These are phyloP conservation scores for Callyntrura guangdongensis DNA, from an alignment of 2,888 invertebrate species.

Conservation along the genomic window DNA sequence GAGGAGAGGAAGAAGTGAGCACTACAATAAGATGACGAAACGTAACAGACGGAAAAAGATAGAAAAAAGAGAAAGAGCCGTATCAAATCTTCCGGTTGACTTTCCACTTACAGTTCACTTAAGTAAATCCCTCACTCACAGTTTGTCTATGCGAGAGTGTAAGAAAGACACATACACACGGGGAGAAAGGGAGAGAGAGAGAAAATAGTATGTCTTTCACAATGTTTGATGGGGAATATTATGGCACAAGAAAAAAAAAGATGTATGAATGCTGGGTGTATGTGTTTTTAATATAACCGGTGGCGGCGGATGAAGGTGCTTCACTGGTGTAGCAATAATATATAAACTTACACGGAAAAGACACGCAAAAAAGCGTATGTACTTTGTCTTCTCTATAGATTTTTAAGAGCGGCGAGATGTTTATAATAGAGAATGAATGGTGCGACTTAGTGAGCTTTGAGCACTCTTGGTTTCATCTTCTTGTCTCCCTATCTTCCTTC, in stretches of 20 bases:
- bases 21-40: slow-evolving; percentile 72
- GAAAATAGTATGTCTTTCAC: slow-evolving; percentile 57
- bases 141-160: slow-evolving; percentile 56
- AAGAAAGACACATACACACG: neutral
- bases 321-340: slow-evolving; percentile 39
- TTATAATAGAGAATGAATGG: slow-evolving; percentile 68
- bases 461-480: slow-evolving; percentile 59
- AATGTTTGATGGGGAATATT: slow-evolving; percentile 74
- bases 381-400: slow-evolving; percentile 22
- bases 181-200: slow-evolving; percentile 20
- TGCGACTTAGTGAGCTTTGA: slow-evolving; percentile 72
- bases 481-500: slow-evolving; percentile 19
- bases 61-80: slow-evolving; percentile 72
- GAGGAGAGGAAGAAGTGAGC: slow-evolving; percentile 45
- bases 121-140: slow-evolving; percentile 78
- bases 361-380: slow-evolving; percentile 10
- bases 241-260: slow-evolving; percentile 52
- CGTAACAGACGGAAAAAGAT: slow-evolving; percentile 66
- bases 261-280: slow-evolving; percentile 41
- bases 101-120: slow-evolving; percentile 80
- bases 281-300: slow-evolving; percentile 59
- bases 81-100: slow-evolving; percentile 80
- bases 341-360: slow-evolving; percentile 15
- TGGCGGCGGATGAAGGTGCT: slow-evolving; percentile 39
- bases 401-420: slow-evolving; percentile 49